These are phyloP conservation scores for Toxostoma redivivum DNA, from an alignment of 2,113 vertebrate genomes.

Conservation along the genomic window DNA sequence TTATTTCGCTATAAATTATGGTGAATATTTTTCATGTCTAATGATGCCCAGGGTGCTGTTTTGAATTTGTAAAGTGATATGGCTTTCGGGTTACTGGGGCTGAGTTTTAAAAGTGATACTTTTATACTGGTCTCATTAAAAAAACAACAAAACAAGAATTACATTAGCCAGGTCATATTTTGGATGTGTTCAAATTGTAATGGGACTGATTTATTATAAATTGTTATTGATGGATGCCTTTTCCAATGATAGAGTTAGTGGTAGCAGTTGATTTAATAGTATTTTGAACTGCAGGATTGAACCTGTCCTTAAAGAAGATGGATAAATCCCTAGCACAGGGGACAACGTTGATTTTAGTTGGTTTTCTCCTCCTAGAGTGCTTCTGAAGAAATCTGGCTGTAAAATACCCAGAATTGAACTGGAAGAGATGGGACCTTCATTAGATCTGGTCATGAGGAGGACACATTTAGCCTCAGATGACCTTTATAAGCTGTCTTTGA, in stretches of 20 bases:
- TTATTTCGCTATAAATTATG: neutral
- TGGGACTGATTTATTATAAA: neutral
- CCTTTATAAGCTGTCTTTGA: constrained; percentile 86
- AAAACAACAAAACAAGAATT: too few species aligned
- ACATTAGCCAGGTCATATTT: neutral
- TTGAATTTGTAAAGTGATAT: neutral
- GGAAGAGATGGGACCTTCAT: constrained; percentile 93
- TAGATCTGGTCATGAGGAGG: constrained; percentile 88
- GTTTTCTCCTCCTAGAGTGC: constrained; percentile 67
- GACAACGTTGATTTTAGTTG: neutral
- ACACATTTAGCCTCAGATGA: constrained; percentile 93
- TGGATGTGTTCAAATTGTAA: neutral
- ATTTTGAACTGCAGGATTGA: neutral
- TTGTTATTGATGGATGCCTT: neutral
- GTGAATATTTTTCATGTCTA: neutral
- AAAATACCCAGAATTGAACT: constrained; percentile 91
- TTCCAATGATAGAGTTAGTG: neutral
- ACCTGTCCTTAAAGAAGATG: neutral
- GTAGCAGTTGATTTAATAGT: neutral
- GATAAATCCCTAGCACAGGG: neutral
- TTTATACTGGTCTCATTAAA: neutral
- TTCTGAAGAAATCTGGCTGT: constrained; percentile 95
- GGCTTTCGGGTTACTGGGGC: neutral
- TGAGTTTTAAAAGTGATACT: neutral
- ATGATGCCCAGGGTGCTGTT: neutral